Evolutionary conservation across 2,888 invertebrate species (phyloP).

Genomic region (Craniophora ligustri): DNA sequence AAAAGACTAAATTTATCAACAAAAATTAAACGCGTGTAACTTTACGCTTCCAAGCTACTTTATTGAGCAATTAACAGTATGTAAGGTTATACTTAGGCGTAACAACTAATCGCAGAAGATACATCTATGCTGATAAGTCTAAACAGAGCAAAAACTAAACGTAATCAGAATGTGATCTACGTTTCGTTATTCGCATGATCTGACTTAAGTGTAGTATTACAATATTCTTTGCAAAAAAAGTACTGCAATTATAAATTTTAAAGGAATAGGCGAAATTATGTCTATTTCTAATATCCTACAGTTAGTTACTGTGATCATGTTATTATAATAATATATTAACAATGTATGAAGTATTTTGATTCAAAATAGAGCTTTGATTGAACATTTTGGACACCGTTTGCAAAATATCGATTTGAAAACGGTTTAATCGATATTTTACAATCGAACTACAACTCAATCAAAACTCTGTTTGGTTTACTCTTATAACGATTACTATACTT

Average conservation of each 20-base stretch:
- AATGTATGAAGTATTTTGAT: conserved; percentile 15
- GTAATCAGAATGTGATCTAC: not conserved
- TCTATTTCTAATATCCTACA: conserved; percentile 46
- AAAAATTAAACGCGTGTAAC: not conserved
- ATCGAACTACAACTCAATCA: conserved; percentile 9
- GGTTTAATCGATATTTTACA: not conserved
- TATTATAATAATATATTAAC: conserved; percentile 36
- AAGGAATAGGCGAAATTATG: conserved; percentile 43
- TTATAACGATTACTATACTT: conserved; percentile 15
- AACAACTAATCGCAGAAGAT: not conserved
- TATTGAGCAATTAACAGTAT: not conserved
- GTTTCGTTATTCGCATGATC: not conserved
- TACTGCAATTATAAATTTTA: conserved; percentile 23
- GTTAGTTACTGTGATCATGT: conserved; percentile 43
- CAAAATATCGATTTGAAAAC: not conserved
- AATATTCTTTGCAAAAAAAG: conserved; percentile 16
- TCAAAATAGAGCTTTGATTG: conserved; percentile 7
- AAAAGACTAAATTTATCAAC: not conserved
- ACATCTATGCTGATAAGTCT: not conserved
- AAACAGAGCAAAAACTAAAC: not conserved
- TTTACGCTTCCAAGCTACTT: not conserved
- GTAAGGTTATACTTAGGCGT: not conserved
- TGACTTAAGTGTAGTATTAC: conserved; percentile 6
- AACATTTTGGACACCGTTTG: not conserved
- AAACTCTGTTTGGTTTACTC: conserved; percentile 15